A percentile compares a stretch with the other conserved stretches of the same genome.
Conservation (phyloP, 1,140 invertebrate genomes). For the Hyphantria cunea region DNA sequence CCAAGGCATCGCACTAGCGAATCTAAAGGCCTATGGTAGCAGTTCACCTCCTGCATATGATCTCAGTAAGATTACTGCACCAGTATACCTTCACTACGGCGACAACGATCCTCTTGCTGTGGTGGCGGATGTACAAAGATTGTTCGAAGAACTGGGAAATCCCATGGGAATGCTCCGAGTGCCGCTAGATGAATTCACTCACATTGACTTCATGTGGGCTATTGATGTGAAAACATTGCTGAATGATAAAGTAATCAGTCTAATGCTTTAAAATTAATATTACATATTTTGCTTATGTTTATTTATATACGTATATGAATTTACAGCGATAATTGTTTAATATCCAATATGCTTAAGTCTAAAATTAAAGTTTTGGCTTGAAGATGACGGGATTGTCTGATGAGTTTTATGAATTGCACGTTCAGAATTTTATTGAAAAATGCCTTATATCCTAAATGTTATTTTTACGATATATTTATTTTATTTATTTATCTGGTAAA, state of each 20-base stretch:
- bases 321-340: too few relatives aligned
- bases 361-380: too few relatives aligned
- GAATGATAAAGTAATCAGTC: conserved; percentile 68
- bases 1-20: conserved; percentile 82
- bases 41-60: conserved; percentile 65
- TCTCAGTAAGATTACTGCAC: too few relatives aligned
- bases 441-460: too few relatives aligned
- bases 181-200: conserved; percentile 78
- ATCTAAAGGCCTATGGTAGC: conserved; percentile 80
- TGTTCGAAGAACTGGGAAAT: conserved; percentile 82
- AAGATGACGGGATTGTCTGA: too few relatives aligned
- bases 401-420: too few relatives aligned
- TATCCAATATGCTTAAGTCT: too few relatives aligned
- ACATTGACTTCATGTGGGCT: conserved; percentile 84
- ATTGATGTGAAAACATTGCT: conserved; percentile 76
- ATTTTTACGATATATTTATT: too few relatives aligned
- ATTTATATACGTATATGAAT: too few relatives aligned
- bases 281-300: background rate
- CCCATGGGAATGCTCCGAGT: conserved; percentile 79
- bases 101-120: conserved; percentile 88
- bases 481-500: too few relatives aligned
- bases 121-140: conserved; percentile 82
- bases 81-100: conserved; percentile 74
- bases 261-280: conserved; percentile 60
- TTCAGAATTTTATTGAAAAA: too few relatives aligned